phyloP scores from a whole-genome alignment of 2,888 invertebrate genomes.

The Diplolepis rosae region DNA sequence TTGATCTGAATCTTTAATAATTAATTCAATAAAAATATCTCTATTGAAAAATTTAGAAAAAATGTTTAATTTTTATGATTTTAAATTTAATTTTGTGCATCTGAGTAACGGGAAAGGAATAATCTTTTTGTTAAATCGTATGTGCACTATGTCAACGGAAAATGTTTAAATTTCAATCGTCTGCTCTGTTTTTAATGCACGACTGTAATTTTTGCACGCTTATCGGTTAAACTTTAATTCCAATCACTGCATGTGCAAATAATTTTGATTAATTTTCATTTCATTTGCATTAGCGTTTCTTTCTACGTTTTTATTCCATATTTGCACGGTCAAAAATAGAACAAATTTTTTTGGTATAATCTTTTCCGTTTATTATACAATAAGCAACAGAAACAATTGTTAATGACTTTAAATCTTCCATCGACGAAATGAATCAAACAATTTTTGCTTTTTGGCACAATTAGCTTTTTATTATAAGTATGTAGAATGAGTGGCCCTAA shows the following conservation, averaged over 20 bases:
- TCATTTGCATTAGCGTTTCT: not conserved
- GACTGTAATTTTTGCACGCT: slow-evolving; percentile 48
- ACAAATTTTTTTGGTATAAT: too few species aligned
- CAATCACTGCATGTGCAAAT: slow-evolving; percentile 9
- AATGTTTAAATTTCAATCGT: slow-evolving; percentile 38
- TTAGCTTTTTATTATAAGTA: not conserved
- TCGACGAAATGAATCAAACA: not conserved
- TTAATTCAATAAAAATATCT: not conserved
- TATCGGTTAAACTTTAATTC: not conserved
- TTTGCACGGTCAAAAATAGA: not conserved
- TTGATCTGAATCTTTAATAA: not conserved
- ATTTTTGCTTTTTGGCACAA: slow-evolving; percentile 6
- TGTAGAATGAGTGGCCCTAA: not conserved
- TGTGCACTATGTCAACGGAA: slow-evolving; percentile 55
- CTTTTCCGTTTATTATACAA: too few species aligned
- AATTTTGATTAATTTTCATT: not conserved
- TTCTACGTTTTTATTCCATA: not conserved
- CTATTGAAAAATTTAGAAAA: not conserved
- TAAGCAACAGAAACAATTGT: too few species aligned
- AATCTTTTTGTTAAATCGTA: slow-evolving; percentile 46
- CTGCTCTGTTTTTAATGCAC: slow-evolving; percentile 50
- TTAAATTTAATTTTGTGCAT: not conserved
- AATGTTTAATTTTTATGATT: not conserved
- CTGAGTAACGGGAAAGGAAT: not conserved
- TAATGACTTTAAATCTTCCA: not conserved